These are phyloP conservation scores for Bugula neritina DNA, from an alignment of 2,888 invertebrate species.

Conservation along the genomic window DNA sequence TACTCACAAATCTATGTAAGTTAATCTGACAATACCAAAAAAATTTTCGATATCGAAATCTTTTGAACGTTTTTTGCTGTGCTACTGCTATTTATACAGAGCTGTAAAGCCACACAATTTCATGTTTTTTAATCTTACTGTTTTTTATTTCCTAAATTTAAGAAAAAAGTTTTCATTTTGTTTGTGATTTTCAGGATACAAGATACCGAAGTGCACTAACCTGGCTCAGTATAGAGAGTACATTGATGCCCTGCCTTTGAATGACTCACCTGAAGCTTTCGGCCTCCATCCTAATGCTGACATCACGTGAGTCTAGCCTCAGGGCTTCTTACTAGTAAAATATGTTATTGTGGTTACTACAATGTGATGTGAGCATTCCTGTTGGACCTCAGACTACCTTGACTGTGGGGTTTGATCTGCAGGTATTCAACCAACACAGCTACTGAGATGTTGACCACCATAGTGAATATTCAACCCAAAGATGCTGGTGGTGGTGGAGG, in stretches of 20 bases:
- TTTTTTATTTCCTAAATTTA: too few relatives aligned
- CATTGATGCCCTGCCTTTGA: conserved; percentile 66
- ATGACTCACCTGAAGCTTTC: conserved; percentile 88
- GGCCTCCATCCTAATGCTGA: conserved; percentile 94
- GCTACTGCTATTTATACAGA: too few relatives aligned
- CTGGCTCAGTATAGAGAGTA: conserved; percentile 64
- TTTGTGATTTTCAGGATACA: conserved; percentile 66
- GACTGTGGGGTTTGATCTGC: too few relatives aligned
- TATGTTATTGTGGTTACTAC: background rate
- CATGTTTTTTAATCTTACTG: too few relatives aligned
- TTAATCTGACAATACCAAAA: too few relatives aligned
- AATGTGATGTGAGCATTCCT: background rate
- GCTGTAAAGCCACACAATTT: too few relatives aligned
- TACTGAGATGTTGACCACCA: conserved; percentile 79
- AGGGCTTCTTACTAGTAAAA: background rate
- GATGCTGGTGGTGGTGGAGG: conserved; percentile 82
- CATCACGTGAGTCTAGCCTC: conserved; percentile 75
- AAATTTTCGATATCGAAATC: too few relatives aligned
- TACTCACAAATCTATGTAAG: too few relatives aligned
- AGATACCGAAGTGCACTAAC: conserved; percentile 72
- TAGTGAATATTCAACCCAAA: conserved; percentile 93
- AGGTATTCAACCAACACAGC: conserved; percentile 91
- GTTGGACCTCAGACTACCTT: background rate
- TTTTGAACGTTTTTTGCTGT: too few relatives aligned
- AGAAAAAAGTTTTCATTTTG: too few relatives aligned